Evolutionary conservation across 2,113 vertebrate species (phyloP).

Genomic region (Callipepla squamata): DNA sequence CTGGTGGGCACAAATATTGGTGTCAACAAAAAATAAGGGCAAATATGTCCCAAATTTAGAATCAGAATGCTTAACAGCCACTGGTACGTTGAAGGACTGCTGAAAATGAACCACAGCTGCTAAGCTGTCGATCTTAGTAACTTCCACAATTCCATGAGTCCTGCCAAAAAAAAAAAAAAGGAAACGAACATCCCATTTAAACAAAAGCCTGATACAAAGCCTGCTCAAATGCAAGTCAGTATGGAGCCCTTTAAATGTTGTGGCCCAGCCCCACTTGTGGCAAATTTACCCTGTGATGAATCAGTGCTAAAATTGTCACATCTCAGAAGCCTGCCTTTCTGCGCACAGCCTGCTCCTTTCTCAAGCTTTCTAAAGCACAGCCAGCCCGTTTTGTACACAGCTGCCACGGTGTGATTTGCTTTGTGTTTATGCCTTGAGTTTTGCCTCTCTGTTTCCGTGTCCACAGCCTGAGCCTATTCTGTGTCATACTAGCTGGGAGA

Average conservation of each 20-base stretch:
- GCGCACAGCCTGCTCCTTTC: conserved; percentile 42
- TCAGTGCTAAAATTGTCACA: conserved; percentile 17
- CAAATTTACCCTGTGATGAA: conserved; percentile 6
- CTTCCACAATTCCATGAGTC: not conserved
- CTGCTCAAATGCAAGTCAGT: not conserved
- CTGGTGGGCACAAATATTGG: not conserved
- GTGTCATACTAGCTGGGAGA: not conserved
- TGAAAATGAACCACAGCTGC: not conserved
- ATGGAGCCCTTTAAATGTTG: not conserved
- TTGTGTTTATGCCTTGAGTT: conserved; percentile 56
- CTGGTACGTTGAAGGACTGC: not conserved
- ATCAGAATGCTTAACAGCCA: not conserved
- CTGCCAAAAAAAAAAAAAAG: not conserved
- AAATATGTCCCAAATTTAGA: not conserved
- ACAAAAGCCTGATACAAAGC: not conserved
- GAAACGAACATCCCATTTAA: not conserved
- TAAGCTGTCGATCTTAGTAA: not conserved
- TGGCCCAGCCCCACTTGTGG: not conserved
- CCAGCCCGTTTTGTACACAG: conserved; percentile 28
- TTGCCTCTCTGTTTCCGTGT: conserved; percentile 15
- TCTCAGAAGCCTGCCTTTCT: conserved; percentile 27
- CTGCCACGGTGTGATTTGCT: conserved; percentile 39
- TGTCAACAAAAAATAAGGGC: not conserved
- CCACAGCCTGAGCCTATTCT: not conserved
- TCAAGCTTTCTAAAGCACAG: conserved; percentile 37